Evolutionary conservation across 2,888 invertebrate genomes (phyloP), one percentile per base, ranked within the genome.

Genomic region (Dasypogon diadema): DNA sequence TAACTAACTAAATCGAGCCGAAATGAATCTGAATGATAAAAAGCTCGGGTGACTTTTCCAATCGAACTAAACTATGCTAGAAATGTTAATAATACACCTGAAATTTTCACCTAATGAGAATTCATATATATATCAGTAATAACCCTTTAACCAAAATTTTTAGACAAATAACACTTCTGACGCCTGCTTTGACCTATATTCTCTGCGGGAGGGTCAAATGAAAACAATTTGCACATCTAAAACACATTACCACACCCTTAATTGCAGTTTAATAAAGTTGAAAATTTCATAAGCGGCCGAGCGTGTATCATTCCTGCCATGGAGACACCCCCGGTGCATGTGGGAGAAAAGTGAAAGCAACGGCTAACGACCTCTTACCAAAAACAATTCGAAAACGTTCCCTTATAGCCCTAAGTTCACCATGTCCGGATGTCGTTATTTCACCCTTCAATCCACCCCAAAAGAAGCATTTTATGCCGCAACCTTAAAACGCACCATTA

Each of bases 191-290:
- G 51, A 70, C 70, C 54, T 46, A 70, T 34, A 54, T 48, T 46
- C 65, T 22, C 65, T 22, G 24, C 24, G 48, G 65, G 24, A 65
- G 24, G 22, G 54, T 14, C 26, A 51, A 51, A 54, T 34, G 58
- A 74, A 74, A 58, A 74, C 56, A 74, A 74, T 74, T 74, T 74
- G 48, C 74, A 58, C 60, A 60, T 58, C 60, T 74, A 46, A 74
- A 68, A 46, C 48, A 63, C 63, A 72, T 77, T 77, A 77, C 65
- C 77, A 77, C 75, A 68, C 75, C 75, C 77, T 74, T 77, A 77
- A 77, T 77, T 77, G 77, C 75, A 75, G 74, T 77, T 77, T 77
- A 77, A 77, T 77, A 77, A 77, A 77, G 74, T 77, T 75, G 75
- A 77, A 77, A 77, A 77, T 77, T 77, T 77, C 73, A 75, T 75